phyloP scores from a whole-genome alignment of 2,888 invertebrate species.

The Scaptomyza flava region DNA sequence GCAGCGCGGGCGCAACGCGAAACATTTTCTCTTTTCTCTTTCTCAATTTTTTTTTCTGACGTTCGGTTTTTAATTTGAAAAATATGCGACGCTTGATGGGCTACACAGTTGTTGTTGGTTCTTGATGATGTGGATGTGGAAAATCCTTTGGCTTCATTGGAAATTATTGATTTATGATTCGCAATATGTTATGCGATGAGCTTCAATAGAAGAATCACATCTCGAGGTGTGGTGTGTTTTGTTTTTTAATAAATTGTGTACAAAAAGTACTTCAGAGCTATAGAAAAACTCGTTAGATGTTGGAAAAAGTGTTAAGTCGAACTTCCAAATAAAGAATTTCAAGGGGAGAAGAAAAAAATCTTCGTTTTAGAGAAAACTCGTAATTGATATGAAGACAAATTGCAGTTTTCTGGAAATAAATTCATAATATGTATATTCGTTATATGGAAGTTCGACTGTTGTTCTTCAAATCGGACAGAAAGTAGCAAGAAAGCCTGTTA shows the following conservation, averaged over 20 bases:
- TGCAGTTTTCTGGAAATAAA: too few relatives aligned
- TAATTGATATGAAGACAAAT: too few relatives aligned
- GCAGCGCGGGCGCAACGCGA: slow-evolving; percentile 54
- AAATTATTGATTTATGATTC: slow-evolving; percentile 74
- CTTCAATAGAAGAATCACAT: background rate
- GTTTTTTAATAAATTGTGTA: background rate
- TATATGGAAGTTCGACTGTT: too few relatives aligned
- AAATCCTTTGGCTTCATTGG: slow-evolving; percentile 64
- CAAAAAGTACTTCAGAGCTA: background rate
- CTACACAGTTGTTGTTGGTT: slow-evolving; percentile 20
- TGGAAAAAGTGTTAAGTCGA: background rate
- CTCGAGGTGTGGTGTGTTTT: background rate
- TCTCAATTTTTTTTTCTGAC: slow-evolving; percentile 26
- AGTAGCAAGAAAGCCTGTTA: too few relatives aligned
- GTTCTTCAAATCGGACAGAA: too few relatives aligned
- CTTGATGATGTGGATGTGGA: slow-evolving; percentile 48
- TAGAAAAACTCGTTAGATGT: background rate
- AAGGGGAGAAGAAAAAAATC: too few relatives aligned
- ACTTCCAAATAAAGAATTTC: too few relatives aligned
- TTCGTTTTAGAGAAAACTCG: too few relatives aligned
- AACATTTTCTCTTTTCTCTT: slow-evolving; percentile 55
- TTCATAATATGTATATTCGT: too few relatives aligned
- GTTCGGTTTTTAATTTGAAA: slow-evolving; percentile 79
- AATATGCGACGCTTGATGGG: slow-evolving; percentile 76
- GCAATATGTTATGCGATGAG: slow-evolving; percentile 37